These are phyloP conservation scores for Heliconius aoede DNA, from an alignment of 2,888 invertebrate genomes.

Conservation along the genomic window DNA sequence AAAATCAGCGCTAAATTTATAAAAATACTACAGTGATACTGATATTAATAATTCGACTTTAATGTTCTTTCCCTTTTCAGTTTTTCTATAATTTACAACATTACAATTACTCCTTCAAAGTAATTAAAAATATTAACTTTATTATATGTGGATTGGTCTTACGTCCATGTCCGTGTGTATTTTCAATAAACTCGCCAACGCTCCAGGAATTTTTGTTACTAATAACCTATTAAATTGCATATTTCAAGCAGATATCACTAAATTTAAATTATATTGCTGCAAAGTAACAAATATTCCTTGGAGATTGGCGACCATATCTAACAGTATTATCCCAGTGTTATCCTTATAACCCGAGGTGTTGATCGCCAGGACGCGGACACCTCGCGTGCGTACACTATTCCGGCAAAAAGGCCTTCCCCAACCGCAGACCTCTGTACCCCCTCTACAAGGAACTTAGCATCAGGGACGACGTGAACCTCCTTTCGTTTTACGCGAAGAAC, in stretches of 20 bases:
- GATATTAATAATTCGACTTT: neutral
- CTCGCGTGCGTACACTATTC: conserved; percentile 93
- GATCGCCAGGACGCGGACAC: conserved; percentile 89
- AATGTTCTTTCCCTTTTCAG: conserved; percentile 3
- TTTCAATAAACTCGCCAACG: conserved; percentile 2
- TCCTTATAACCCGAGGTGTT: conserved; percentile 77
- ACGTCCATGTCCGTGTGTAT: conserved; percentile 18
- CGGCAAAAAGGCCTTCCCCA: conserved; percentile 90
- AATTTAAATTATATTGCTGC: neutral
- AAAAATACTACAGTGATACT: conserved; percentile 1
- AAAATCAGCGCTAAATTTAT: neutral
- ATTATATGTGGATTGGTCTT: conserved; percentile 23
- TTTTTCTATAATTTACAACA: conserved; percentile 15
- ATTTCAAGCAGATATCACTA: neutral
- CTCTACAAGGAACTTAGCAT: conserved; percentile 90
- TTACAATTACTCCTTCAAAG: conserved; percentile 1
- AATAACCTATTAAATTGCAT: neutral
- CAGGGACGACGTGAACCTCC: conserved; percentile 92
- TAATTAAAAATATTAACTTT: conserved; percentile 26
- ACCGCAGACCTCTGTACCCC: conserved; percentile 89
- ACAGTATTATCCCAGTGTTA: conserved; percentile 66
- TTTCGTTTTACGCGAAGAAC: conserved; percentile 94
- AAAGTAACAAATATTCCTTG: conserved; percentile 3
- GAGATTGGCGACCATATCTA: conserved; percentile 53
- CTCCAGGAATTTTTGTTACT: conserved; percentile 3